Evolutionary conservation across 1,140 invertebrate species (phyloP).

Genomic region (Camponotus vicinus): DNA sequence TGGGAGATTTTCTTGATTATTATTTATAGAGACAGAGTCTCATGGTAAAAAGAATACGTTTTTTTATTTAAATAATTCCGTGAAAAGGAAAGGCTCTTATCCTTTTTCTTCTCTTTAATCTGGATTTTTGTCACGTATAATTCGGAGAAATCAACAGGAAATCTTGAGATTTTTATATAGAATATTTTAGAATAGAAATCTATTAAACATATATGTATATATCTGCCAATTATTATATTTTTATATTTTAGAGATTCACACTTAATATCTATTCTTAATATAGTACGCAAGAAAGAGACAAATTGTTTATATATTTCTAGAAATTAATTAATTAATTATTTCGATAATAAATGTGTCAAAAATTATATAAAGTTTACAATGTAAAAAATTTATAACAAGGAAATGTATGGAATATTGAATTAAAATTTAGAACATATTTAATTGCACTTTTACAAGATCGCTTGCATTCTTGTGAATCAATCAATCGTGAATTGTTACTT

Average conservation of each 20-base stretch:
- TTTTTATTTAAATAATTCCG: neutral
- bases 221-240: neutral
- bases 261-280: neutral
- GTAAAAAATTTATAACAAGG: too few relatives aligned
- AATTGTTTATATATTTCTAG: neutral
- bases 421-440: conserved; percentile 13
- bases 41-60: neutral
- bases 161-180: neutral
- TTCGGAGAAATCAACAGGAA: neutral
- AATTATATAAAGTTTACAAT: neutral
- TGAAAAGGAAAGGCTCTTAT: neutral
- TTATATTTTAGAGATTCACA: conserved; percentile 11
- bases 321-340: neutral
- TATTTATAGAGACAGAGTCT: neutral
- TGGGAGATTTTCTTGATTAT: conserved; percentile 14
- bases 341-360: neutral
- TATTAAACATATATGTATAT: neutral
- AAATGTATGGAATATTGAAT: too few relatives aligned
- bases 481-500: neutral
- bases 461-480: neutral
- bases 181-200: neutral
- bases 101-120: neutral
- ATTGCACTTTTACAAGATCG: neutral
- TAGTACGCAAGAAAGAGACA: neutral
- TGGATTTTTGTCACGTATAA: neutral